Evolutionary conservation across 2,797 vertebrate genomes (phyloP).

Genomic region (Toxotes lorentzi): DNA sequence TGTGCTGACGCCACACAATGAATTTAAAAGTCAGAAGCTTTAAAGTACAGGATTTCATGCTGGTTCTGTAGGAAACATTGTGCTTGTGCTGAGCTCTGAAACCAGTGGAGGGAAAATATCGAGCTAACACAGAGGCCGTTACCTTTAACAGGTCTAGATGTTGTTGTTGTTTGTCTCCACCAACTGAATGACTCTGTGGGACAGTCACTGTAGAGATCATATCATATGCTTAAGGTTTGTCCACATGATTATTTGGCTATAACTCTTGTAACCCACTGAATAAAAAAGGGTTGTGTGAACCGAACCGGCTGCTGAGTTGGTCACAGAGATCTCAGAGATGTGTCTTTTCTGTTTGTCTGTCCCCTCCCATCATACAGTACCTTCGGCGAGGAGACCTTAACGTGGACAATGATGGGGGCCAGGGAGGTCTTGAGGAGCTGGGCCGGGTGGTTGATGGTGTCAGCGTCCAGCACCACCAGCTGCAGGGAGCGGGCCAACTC

Average conservation of each 20-base stretch:
- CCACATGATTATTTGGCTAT: background rate
- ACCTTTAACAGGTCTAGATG: slow-evolving; percentile 50
- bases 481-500: slow-evolving; percentile 96
- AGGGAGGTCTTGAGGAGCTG: slow-evolving; percentile 98
- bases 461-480: slow-evolving; percentile 95
- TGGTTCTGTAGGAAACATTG: slow-evolving; percentile 15
- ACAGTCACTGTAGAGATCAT: slow-evolving; percentile 49
- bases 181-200: slow-evolving; percentile 37
- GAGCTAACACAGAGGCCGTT: slow-evolving; percentile 35
- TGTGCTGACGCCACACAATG: background rate
- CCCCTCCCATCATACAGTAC: slow-evolving; percentile 70
- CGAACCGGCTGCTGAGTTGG: background rate
- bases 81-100: slow-evolving; percentile 31
- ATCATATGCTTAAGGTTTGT: slow-evolving; percentile 12
- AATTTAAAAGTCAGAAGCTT: slow-evolving; percentile 14
- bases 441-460: slow-evolving; percentile 97
- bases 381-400: slow-evolving; percentile 99
- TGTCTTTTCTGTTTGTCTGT: background rate
- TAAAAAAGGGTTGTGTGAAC: background rate
- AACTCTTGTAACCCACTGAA: background rate
- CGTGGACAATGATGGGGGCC: slow-evolving; percentile 97
- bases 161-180: slow-evolving; percentile 42
- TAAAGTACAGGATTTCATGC: slow-evolving; percentile 41
- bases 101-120: slow-evolving; percentile 22
- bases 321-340: slow-evolving; percentile 2